Conservation (phyloP, 1,140 invertebrate species). For the Dinothrombium tinctorium region DNA sequence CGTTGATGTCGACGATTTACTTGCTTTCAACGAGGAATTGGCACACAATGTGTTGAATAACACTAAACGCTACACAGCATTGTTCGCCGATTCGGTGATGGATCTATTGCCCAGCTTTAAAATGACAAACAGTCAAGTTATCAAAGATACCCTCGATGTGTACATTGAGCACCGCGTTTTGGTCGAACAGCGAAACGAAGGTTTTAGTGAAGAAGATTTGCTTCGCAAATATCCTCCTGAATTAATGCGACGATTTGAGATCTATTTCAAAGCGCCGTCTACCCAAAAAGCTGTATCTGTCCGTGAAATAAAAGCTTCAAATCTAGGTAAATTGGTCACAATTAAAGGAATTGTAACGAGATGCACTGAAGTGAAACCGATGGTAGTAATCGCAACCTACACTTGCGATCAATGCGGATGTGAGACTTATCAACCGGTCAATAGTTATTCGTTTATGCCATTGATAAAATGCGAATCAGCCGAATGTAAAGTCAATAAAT, state of each 20-base stretch:
- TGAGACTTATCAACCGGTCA: slow-evolving; percentile 83
- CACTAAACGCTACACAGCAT: slow-evolving; percentile 49
- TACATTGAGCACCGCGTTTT: slow-evolving; percentile 83
- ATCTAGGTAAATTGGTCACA: slow-evolving; percentile 76
- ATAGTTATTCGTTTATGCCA: slow-evolving; percentile 50
- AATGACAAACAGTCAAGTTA: slow-evolving; percentile 40
- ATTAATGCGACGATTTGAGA: slow-evolving; percentile 57
- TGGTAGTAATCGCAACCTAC: slow-evolving; percentile 87
- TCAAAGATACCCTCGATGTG: slow-evolving; percentile 80
- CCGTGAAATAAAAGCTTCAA: slow-evolving; percentile 67
- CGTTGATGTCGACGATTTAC: slow-evolving; percentile 73
- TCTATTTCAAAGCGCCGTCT: slow-evolving; percentile 65
- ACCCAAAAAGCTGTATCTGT: slow-evolving; percentile 54
- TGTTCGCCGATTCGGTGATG: slow-evolving; percentile 62
- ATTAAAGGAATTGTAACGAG: slow-evolving; percentile 87
- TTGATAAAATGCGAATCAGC: slow-evolving; percentile 67
- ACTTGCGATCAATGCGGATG: slow-evolving; percentile 94
- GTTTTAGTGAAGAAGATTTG: slow-evolving; percentile 25
- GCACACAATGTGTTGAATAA: slow-evolving; percentile 55
- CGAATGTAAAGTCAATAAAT: slow-evolving; percentile 79
- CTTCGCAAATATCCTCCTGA: slow-evolving; percentile 60
- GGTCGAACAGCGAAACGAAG: slow-evolving; percentile 15
- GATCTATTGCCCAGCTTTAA: slow-evolving; percentile 72
- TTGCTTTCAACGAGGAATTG: slow-evolving; percentile 56
- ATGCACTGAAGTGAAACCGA: slow-evolving; percentile 88